Evolutionary conservation across 2,113 vertebrate species (phyloP), one percentile per base, ranked within the genome.

Genomic region (Scytalopus superciliaris): DNA sequence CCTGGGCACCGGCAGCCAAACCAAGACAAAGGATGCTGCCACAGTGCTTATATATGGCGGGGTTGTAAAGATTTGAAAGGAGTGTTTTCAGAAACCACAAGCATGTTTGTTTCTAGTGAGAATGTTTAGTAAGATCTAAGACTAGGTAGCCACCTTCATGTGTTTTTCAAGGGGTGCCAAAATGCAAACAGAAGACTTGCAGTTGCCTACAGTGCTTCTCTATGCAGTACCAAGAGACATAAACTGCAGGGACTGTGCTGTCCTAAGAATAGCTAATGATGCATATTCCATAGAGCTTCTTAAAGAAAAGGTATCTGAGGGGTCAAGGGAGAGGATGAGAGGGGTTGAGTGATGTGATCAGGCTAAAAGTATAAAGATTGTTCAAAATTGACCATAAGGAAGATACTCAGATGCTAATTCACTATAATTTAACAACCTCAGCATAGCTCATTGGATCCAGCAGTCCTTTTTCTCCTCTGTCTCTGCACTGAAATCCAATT

Each of bases 371-470:
- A 55, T 12, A 81, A 31, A 73, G 9, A 19, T 55, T 78, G 14
- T 63, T 96, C 42, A 59, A 67, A 93, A 82, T 0, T 22, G 14
- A 80, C 83, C 55, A 7, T 59, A 80, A 28, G 30, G 55, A 89
- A 62, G 19, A 87, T 90, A 47, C 17, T 44, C 57, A 76, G 57
- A 86, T 94, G 81, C 33, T 73, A 50, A 69, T 78, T 96, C 75
- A 89, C 70, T 82, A 45, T 55, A 92, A 45, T 94, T 73, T 82
- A 95, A 91, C 64, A 52, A 72, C n/a, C 68, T 96, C 28, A 78
- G 62, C 37, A 55, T 53, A 73, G 57, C 56, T 84, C 24, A 33
- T n/a, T 91, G 87, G 42, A 66, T 90, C 67, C 23, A 90, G 84
- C 68, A 53, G 35, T 33, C 24, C 35, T 57, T 89, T 70, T 78